Evolutionary conservation across 2,797 vertebrate species (phyloP).

Genomic region (Alcedo quadribrachys): DNA sequence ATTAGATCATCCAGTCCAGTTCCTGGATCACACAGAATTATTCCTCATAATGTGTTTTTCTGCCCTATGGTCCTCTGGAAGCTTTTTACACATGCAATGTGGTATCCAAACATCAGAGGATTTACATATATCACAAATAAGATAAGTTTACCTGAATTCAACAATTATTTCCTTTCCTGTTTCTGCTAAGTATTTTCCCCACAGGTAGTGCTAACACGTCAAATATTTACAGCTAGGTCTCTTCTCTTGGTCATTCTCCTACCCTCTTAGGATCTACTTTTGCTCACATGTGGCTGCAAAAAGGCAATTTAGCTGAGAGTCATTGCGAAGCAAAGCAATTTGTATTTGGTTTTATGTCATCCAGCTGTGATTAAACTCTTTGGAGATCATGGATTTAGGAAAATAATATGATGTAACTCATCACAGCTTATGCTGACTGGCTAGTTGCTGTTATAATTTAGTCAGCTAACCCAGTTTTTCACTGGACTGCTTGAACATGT

Average conservation of each 20-base stretch:
- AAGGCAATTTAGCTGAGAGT: not conserved
- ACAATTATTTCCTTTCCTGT: not conserved
- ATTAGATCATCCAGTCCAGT: not conserved
- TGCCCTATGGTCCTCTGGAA: not conserved
- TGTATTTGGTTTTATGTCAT: conserved; percentile 11
- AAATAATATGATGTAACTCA: not conserved
- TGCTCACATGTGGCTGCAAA: not conserved
- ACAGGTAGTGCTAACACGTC: not conserved
- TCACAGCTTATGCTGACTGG: not conserved
- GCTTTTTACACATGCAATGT: not conserved
- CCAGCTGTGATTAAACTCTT: conserved; percentile 19
- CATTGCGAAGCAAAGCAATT: not conserved
- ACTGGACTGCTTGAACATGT: not conserved
- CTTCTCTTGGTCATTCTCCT: not conserved
- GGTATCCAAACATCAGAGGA: not conserved
- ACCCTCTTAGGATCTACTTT: not conserved
- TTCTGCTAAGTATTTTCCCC: not conserved
- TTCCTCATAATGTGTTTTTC: not conserved
- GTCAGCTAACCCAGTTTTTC: not conserved
- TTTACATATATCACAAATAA: not conserved
- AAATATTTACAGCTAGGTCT: not conserved
- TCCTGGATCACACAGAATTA: not conserved
- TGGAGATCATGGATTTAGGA: not conserved
- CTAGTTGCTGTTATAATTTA: not conserved
- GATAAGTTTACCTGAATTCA: not conserved